phyloP scores from a whole-genome alignment of 2,888 invertebrate genomes.

The Rhabditoides inermis region DNA sequence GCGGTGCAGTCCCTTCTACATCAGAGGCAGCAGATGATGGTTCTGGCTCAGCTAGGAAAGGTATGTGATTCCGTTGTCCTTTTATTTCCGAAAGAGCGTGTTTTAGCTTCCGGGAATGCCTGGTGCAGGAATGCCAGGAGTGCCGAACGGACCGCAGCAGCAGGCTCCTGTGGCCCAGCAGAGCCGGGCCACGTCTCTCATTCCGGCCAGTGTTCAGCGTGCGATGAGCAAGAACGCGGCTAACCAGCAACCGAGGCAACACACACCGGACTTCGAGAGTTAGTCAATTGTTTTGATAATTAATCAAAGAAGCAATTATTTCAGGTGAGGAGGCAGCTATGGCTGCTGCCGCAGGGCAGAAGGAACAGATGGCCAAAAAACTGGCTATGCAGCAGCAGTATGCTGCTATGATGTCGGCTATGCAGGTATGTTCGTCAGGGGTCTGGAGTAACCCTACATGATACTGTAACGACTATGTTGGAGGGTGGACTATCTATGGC shows the following conservation, averaged over 20 bases:
- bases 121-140: not conserved
- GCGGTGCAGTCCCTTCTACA: too few relatives aligned
- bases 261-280: constrained; percentile 6
- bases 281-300: not conserved
- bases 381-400: constrained; percentile 32
- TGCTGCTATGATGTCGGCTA: constrained; percentile 23
- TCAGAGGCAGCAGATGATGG: not conserved
- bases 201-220: constrained; percentile 34
- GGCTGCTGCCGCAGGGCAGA: not conserved
- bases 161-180: not conserved
- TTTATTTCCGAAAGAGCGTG: not conserved
- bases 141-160: not conserved
- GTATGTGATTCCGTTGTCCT: not conserved
- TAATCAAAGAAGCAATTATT: too few relatives aligned
- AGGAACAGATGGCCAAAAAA: constrained; percentile 9
- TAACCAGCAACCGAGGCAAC: constrained; percentile 17
- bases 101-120: not conserved
- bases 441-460: not conserved
- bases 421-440: constrained; percentile 15
- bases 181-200: constrained; percentile 14
- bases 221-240: constrained; percentile 21
- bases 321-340: not conserved
- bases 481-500: constrained; percentile 14
- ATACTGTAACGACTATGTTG: not conserved
- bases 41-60: not conserved